phyloP scores from a whole-genome alignment of 2,888 invertebrate species.

The Agriopis aurantiaria region DNA sequence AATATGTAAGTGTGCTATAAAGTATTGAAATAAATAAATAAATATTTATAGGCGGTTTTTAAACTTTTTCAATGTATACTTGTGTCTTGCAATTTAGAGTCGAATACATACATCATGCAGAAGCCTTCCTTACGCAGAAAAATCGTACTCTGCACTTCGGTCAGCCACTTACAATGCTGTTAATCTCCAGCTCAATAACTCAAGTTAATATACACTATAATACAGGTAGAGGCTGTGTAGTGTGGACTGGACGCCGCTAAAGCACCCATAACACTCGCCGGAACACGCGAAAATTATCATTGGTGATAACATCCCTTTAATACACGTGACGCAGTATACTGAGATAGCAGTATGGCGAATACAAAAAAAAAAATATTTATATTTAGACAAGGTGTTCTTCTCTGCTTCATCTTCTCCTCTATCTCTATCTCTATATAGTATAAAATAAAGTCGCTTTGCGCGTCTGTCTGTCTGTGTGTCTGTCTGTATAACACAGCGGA shows the following conservation, averaged over 20 bases:
- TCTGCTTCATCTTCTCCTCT: too few species aligned
- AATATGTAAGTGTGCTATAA: too few species aligned
- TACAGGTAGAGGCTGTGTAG: conserved; percentile 6
- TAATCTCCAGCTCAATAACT: conserved; percentile 38
- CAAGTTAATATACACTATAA: conserved; percentile 36
- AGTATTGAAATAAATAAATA: too few species aligned
- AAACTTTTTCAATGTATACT: too few species aligned
- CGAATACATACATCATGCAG: not conserved
- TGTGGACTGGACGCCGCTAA: conserved; percentile 23
- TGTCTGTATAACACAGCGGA: too few species aligned
- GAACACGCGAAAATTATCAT: conserved; percentile 46
- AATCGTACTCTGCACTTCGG: not conserved
- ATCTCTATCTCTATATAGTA: too few species aligned
- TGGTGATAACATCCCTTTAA: conserved; percentile 48
- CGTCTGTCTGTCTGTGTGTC: too few species aligned
- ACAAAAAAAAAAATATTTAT: too few species aligned
- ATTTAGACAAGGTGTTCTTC: too few species aligned
- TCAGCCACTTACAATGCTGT: conserved; percentile 21
- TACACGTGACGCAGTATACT: conserved; percentile 15
- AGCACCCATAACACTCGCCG: conserved; percentile 42
- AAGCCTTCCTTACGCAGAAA: not conserved
- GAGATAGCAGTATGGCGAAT: conserved; percentile 12
- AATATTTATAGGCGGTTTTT: too few species aligned
- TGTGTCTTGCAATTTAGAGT: not conserved
- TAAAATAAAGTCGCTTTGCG: too few species aligned